Percentiles rank a stretch among this genome's conserved stretches.
Conservation (phyloP, 2,888 invertebrate genomes). For the Phortica magna region DNA sequence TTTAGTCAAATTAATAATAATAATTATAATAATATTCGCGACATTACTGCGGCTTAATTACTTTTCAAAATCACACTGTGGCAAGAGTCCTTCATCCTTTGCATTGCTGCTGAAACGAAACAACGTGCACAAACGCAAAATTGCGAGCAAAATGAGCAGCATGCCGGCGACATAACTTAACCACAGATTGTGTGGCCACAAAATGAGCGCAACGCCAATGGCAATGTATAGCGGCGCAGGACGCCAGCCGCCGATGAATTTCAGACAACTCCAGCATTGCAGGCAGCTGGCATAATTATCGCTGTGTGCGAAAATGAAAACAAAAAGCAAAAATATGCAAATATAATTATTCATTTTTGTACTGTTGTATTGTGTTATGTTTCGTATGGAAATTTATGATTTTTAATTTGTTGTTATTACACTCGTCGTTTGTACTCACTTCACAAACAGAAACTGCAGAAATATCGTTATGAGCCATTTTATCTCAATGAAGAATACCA, state of each 20-base stretch:
- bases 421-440: slow-evolving; percentile 61
- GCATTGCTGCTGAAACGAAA: slow-evolving; percentile 64
- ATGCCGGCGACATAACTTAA: slow-evolving; percentile 79
- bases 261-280: slow-evolving; percentile 70
- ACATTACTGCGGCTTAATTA: slow-evolving; percentile 39
- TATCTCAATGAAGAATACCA: slow-evolving; percentile 81
- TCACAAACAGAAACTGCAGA: slow-evolving; percentile 79
- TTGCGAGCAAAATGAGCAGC: slow-evolving; percentile 77
- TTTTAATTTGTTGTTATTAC: slow-evolving; percentile 11
- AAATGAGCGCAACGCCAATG: slow-evolving; percentile 71
- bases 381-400: slow-evolving; percentile 6
- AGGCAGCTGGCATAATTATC: slow-evolving; percentile 68
- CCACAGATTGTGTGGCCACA: slow-evolving; percentile 79
- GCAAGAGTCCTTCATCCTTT: slow-evolving; percentile 75
- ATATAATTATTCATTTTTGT: neutral
- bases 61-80: slow-evolving; percentile 77
- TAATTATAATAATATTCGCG: neutral
- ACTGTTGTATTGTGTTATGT: neutral
- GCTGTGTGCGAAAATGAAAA: slow-evolving; percentile 53
- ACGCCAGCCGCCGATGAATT: slow-evolving; percentile 73
- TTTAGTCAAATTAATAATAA: neutral
- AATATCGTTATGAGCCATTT: slow-evolving; percentile 83
- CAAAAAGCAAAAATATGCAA: neutral
- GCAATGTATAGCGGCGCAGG: slow-evolving; percentile 73
- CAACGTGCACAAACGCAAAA: slow-evolving; percentile 76